Evolutionary conservation across 1,140 invertebrate genomes (phyloP).

Genomic region (Mactra quadrangularis): DNA sequence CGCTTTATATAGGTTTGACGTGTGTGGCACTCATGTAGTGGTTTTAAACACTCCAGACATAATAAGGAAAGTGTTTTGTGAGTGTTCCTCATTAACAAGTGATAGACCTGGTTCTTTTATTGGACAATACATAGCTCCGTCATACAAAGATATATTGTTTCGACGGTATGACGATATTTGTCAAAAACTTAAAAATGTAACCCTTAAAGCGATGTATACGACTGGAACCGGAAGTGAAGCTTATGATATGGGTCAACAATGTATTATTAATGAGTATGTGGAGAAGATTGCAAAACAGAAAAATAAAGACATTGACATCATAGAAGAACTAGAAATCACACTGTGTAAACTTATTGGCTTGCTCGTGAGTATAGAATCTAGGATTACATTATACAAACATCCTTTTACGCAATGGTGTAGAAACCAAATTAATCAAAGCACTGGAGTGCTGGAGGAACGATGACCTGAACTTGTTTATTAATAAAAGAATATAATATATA

Average conservation of each 20-base stretch:
- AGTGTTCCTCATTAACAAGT: not conserved
- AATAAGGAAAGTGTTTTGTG: conserved; percentile 34
- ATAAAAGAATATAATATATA: too few species aligned
- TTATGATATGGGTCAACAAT: not conserved
- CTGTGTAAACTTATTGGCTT: conserved; percentile 41
- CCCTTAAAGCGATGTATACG: conserved; percentile 41
- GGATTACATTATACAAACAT: too few species aligned
- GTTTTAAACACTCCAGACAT: conserved; percentile 27
- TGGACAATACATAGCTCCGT: conserved; percentile 42
- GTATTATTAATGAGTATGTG: conserved; percentile 45
- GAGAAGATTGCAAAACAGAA: not conserved
- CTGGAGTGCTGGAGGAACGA: too few species aligned
- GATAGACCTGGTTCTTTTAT: conserved; percentile 59
- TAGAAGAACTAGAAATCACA: conserved; percentile 20
- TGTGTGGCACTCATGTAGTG: conserved; percentile 40
- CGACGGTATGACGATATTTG: conserved; percentile 53
- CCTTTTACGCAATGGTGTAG: too few species aligned
- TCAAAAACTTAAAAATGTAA: conserved; percentile 32
- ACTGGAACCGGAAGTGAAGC: conserved; percentile 10
- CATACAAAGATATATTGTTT: conserved; percentile 58
- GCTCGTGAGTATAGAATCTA: conserved; percentile 19
- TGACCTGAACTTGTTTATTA: too few species aligned
- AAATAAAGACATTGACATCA: conserved; percentile 26
- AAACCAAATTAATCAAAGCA: too few species aligned
- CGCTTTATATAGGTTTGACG: conserved; percentile 36